Base-by-base conservation (phyloP, 2,888 invertebrate genomes). In the Chrysodeixis includens region DNA sequence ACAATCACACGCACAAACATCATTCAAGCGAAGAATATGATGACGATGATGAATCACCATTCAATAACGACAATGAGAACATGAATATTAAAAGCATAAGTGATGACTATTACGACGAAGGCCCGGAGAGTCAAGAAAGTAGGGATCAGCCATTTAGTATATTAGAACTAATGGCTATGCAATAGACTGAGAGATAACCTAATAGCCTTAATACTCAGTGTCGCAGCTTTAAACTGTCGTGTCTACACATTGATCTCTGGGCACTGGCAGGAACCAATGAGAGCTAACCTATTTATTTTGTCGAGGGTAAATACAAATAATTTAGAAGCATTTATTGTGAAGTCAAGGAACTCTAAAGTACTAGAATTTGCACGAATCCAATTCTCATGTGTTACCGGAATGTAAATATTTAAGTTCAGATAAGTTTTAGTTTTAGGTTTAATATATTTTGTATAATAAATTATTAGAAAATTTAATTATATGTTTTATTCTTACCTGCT, bases 401-500 rank as follows among this genome's bases (percentile, higher is more conserved):
- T 94, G 94, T 94, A 94, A 93, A 94, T 94, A 94, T 88, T 83
- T 85, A 82, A 85, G 83, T 83, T 86, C 71, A 88, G 80, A 79
- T 92, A 88, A 91, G 88, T 85, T 81, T 91, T 26, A 93, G 88
- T 78, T 66, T 92, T 90, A 90, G 88, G 78, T 85, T 85, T 84
- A 85, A 85, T 86, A 86, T 74, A 82, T 80, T 88, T 83, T 92
- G 90, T 85, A 78, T 86, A 83, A 84, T 86, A 88, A 86, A 84
- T 78, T 74, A 75, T 80, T 82, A 78, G 80, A 73, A 70, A 40
- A 66, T 52, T 76, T 76, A 69, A 78, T 79, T 72, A 62, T 58
- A 68, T 22, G 52, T 71, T 66, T 78, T 64, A 68, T 76, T 74
- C 79, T 81, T 18, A 81, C 99, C 98, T 86, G 98, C 98, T 70